Conservation (phyloP, 2,797 vertebrate species). For the Amblyraja radiata region DNA sequence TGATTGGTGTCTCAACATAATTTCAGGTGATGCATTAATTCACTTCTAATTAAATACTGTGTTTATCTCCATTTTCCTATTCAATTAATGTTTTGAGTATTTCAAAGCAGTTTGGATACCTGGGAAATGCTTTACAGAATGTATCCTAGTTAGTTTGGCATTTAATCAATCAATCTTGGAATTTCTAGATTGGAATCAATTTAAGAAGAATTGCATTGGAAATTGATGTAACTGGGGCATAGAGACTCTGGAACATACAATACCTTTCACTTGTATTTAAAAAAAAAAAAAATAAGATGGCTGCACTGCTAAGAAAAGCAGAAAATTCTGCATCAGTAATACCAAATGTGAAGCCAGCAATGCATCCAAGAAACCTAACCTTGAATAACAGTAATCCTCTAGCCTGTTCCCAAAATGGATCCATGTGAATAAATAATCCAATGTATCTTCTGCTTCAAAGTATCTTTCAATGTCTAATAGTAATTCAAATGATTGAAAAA, state of each 20-base stretch:
- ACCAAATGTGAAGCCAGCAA: no score
- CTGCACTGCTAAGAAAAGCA: not conserved
- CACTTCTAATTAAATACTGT: not conserved
- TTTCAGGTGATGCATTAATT: not conserved
- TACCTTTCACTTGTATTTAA: not conserved
- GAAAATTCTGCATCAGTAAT: not conserved
- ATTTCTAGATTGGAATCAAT: not conserved
- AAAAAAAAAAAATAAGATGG: not conserved
- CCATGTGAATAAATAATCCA: no score
- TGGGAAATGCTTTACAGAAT: not conserved
- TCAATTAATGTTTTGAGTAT: not conserved
- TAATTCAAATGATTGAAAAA: not conserved
- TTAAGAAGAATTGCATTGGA: not conserved
- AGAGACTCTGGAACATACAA: not conserved
- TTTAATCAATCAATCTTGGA: not conserved
- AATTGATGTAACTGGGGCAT: not conserved
- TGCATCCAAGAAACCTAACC: no score
- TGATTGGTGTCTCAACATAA: not conserved
- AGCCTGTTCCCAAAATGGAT: not conserved
- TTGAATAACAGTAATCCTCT: no score
- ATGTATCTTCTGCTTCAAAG: not conserved
- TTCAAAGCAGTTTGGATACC: not conserved
- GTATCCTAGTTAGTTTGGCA: not conserved
- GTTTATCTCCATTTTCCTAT: not conserved
- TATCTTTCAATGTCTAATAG: not conserved